These are phyloP conservation scores for Mastomys coucha DNA, from an alignment of 2,113 vertebrate genomes.

Conservation along the genomic window DNA sequence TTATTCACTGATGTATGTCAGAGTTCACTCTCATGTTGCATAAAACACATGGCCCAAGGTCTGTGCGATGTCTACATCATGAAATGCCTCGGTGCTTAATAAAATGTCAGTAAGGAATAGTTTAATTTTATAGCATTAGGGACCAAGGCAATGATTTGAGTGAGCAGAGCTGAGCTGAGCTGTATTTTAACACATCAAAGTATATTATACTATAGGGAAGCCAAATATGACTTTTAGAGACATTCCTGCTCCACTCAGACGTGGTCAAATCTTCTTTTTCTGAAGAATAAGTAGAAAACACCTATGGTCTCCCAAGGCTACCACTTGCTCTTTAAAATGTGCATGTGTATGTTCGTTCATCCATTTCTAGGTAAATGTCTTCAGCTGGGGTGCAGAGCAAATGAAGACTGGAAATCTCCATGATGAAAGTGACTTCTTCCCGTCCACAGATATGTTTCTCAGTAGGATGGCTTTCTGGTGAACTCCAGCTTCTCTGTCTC, in stretches of 20 bases:
- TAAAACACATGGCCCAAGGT: constrained; percentile 67
- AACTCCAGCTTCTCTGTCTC: background rate
- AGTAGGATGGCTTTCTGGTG: background rate
- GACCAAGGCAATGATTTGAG: constrained; percentile 71
- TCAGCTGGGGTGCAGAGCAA: background rate
- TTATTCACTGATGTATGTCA: constrained; percentile 1
- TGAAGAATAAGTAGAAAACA: constrained; percentile 37
- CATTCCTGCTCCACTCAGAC: constrained; percentile 54
- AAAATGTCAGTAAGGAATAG: constrained; percentile 75
- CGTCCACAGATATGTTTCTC: too few species aligned
- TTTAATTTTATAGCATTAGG: constrained; percentile 79
- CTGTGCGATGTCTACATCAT: constrained; percentile 63
- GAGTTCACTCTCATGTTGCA: constrained; percentile 59
- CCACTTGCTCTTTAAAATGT: constrained; percentile 42
- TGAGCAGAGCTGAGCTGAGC: constrained; percentile 18
- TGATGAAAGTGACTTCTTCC: background rate
- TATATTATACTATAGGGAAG: constrained; percentile 68
- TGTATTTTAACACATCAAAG: constrained; percentile 76
- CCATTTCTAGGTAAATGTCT: background rate
- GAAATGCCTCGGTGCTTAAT: constrained; percentile 70
- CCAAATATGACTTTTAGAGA: constrained; percentile 52
- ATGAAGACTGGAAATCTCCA: background rate
- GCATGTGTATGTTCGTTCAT: background rate
- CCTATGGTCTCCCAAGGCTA: background rate
- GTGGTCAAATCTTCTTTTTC: constrained; percentile 21